Percentiles rank a stretch among this genome's conserved stretches.
Evolutionary conservation across 2,113 vertebrate genomes (phyloP).

Genomic region (Noctilio leporinus): DNA sequence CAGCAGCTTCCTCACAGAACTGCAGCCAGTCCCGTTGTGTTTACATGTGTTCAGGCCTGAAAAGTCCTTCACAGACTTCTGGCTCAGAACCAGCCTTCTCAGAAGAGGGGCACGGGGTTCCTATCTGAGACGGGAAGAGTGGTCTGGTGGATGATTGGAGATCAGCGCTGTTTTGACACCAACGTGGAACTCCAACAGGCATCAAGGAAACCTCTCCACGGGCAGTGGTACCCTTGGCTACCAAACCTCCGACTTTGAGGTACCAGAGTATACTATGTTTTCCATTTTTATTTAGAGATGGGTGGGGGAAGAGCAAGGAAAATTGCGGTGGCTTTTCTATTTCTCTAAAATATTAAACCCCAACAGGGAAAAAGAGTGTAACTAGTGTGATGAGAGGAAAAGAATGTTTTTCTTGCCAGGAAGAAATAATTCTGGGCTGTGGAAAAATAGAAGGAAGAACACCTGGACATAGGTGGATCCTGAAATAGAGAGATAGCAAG

Average conservation of each 20-base stretch:
- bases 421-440: neutral
- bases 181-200: fast-evolving
- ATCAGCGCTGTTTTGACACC: neutral
- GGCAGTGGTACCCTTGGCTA: neutral
- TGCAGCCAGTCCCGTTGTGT: neutral
- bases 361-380: neutral
- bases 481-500: neutral
- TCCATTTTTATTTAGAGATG: neutral
- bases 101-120: neutral
- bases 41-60: fast-evolving
- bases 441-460: neutral
- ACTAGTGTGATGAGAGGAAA: neutral
- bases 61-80: neutral
- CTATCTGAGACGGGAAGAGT: neutral
- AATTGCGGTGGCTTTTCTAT: neutral
- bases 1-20: neutral
- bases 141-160: neutral
- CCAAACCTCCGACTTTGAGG: neutral
- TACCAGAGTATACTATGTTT: neutral
- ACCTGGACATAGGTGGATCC: neutral
- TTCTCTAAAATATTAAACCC: neutral
- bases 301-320: neutral
- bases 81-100: neutral
- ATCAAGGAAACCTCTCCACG: neutral
- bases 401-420: neutral